Evolutionary conservation across 2,797 vertebrate genomes (phyloP), one percentile per base, ranked within the genome.

Genomic region (Phaenicophaeus curvirostris): DNA sequence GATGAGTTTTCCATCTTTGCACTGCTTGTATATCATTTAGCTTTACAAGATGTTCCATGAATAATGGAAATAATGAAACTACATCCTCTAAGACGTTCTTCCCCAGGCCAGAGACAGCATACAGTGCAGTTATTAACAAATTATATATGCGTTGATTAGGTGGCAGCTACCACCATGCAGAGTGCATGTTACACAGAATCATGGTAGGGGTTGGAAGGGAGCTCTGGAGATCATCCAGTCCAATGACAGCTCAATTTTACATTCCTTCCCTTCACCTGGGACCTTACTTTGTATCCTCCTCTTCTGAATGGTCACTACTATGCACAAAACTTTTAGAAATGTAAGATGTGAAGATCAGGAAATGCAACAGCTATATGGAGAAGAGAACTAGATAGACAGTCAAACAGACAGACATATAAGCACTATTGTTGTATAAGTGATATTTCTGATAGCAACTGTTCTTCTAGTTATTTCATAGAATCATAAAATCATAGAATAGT

Each of bases 51-150:
- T 93, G 90, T 79, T 76, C 80, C 77, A 94, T 93, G 94, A 96
- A 95, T 94, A 95, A 95, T 94, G 80, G 80, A 93, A 96, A 91
- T 69, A 94, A 91, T 12, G 74, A 88, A 94, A 69, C 62, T 53
- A 67, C 1, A 11, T 93, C 85, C 91, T 94, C 80, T 37, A 96
- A 85, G 77, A 73, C 46, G 42, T 83, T 69, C 66, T 93, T 39
- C 87, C 69, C 71, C 75, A 59, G 79, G 87, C 85, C 96, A 91
- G 48, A 94, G 61, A 69, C 39, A 51, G 58, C 42, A 58, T 15
- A 61, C 58, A 57, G 42, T 41, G 46, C 33, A 90, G 58, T 83
- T 86, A 89, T 66, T 78, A 96, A 54, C 11, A 6, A 94, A 90
- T 94, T 88, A 83, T 46, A 59, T 65, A 68, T 37, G 33, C 1